phyloP scores from a whole-genome alignment of 1,140 invertebrate species.

The Bicyclus anynana region DNA sequence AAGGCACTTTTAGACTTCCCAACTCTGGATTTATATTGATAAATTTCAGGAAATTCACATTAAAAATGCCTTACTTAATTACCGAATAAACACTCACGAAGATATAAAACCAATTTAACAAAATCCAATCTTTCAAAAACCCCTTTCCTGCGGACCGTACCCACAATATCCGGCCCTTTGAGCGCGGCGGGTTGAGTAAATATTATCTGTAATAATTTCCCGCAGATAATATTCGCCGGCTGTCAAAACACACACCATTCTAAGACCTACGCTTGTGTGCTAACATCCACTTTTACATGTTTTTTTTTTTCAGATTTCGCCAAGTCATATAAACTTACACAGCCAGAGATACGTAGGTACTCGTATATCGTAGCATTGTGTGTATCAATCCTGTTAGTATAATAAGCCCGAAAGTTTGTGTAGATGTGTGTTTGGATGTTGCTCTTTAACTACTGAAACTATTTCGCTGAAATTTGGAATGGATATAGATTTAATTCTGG shows the following conservation, averaged over 20 bases:
- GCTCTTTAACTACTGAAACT: too few species aligned
- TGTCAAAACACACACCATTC: conserved; percentile 26
- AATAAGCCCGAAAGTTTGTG: too few species aligned
- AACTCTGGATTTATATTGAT: too few species aligned
- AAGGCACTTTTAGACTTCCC: too few species aligned
- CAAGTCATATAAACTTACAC: neutral
- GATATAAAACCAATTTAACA: neutral
- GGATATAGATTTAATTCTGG: too few species aligned
- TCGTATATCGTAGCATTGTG: too few species aligned
- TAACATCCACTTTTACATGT: neutral
- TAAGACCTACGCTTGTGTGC: conserved; percentile 2
- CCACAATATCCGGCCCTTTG: conserved; percentile 23
- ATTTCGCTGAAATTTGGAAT: too few species aligned
- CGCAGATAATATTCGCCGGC: conserved; percentile 23
- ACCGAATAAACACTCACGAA: neutral
- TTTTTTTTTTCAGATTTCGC: neutral
- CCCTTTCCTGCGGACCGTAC: conserved; percentile 19
- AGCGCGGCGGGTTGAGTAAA: conserved; percentile 24
- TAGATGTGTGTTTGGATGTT: too few species aligned
- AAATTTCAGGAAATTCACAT: too few species aligned
- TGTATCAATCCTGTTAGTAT: too few species aligned
- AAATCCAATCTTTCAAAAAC: neutral
- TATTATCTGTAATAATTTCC: conserved; percentile 34
- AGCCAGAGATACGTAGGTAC: neutral
- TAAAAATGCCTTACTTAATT: too few species aligned